Evolutionary conservation across 2,888 invertebrate species (phyloP).

Genomic region (Diabrotica balteata): DNA sequence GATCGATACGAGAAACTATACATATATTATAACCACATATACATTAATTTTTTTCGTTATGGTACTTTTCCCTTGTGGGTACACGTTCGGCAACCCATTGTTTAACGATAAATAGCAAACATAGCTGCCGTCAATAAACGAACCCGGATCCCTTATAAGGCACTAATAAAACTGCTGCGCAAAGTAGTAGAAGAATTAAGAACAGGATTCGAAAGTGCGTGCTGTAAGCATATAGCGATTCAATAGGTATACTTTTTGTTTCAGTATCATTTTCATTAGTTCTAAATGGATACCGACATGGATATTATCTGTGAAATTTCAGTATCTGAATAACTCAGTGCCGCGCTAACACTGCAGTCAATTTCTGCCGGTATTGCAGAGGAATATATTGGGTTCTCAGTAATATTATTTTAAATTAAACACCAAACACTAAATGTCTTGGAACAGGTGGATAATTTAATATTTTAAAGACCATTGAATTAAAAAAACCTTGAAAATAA

Average conservation of each 20-base stretch:
- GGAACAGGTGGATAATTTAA: too few relatives aligned
- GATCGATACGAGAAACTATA: background rate
- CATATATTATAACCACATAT: too few relatives aligned
- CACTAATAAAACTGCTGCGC: constrained; percentile 6
- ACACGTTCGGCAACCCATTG: background rate
- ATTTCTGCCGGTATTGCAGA: too few relatives aligned
- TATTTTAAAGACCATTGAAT: too few relatives aligned
- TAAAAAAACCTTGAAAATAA: too few relatives aligned
- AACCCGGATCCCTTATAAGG: constrained; percentile 3
- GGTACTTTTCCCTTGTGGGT: background rate
- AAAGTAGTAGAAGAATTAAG: constrained; percentile 3
- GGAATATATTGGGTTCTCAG: too few relatives aligned
- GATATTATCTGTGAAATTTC: too few relatives aligned
- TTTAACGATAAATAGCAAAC: constrained; percentile 11
- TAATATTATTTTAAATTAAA: too few relatives aligned
- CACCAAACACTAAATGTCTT: too few relatives aligned
- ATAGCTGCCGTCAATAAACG: constrained; percentile 3
- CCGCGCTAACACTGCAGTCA: too few relatives aligned
- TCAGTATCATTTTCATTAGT: background rate
- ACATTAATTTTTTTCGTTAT: background rate
- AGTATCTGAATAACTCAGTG: too few relatives aligned
- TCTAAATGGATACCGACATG: too few relatives aligned
- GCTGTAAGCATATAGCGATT: background rate
- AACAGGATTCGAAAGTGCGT: constrained; percentile 7
- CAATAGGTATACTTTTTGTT: constrained; percentile 3